Evolutionary conservation across 2,797 vertebrate genomes (phyloP).

Genomic region (Tympanoctomys barrerae): DNA sequence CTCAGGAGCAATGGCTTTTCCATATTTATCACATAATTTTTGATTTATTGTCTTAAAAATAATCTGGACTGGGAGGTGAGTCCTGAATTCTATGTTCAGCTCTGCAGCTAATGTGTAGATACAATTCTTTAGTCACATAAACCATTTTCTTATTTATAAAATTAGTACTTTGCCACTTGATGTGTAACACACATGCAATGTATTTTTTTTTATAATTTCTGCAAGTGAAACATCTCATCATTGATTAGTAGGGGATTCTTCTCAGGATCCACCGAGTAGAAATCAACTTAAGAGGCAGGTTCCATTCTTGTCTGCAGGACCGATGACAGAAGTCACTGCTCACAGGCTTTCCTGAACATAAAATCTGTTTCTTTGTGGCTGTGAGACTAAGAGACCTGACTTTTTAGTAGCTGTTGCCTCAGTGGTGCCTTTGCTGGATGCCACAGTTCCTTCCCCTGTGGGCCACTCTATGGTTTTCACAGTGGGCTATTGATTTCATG

Average conservation of each 20-base stretch:
- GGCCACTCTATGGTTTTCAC: background rate
- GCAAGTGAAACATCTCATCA: background rate
- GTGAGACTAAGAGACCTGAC: background rate
- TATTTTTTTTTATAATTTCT: background rate
- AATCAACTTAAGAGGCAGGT: accelerated
- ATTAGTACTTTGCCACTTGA: background rate
- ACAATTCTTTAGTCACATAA: background rate
- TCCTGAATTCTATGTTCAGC: background rate
- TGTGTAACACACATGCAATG: background rate
- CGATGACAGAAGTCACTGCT: background rate
- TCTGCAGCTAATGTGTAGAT: background rate
- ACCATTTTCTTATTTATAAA: constrained; percentile 6
- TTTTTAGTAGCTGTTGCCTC: background rate
- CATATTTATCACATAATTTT: background rate
- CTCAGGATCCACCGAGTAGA: background rate
- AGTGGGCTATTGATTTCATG: background rate
- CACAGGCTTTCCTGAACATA: background rate
- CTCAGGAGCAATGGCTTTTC: background rate
- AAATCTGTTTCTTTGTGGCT: background rate
- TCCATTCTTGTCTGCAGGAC: background rate
- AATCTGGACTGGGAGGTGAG: background rate
- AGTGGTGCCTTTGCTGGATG: background rate
- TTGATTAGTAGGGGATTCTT: background rate
- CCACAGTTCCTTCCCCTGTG: background rate
- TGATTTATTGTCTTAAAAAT: background rate